Evolutionary conservation across 2,888 invertebrate species (phyloP), one percentile per base, ranked within the genome.

Genomic region (Temnothorax unifasciatus): DNA sequence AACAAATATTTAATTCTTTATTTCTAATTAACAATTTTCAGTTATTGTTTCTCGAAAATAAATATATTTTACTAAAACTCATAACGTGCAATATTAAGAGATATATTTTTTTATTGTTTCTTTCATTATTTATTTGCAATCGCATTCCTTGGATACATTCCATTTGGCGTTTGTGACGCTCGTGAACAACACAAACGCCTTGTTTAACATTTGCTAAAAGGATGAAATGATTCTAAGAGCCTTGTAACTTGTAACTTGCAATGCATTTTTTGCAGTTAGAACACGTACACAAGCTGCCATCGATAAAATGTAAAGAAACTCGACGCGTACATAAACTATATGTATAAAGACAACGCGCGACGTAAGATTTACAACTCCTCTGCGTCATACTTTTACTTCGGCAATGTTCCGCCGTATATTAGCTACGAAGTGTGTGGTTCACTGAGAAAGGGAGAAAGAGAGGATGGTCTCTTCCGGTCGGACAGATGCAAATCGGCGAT

Each of bases 401-500:
- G 52, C 68, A 41, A 44, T 29, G 66, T 69, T 63, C 29, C 68
- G 21, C 29, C 52, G 50, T 77, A 77, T 61, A 83, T 83, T 79
- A 68, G 18, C 52, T 68, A 52, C 57, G 25, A 79, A 71, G 34
- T 25, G 34, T 50, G 41, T 64, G 38, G 44, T 15, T 68, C 44
- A 29, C 8, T 34, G 57, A 18, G 29, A 66, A 15, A 77, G 52
- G 15, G 44, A 77, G 52, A 76, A 25, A 18, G 50, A 54, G 18
- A 41, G 41, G 44, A 34, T 29, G 52, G 52, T 34, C 71, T 73
- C 79, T 81, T 81, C 79, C 73, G 73, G 59, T 81, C 47, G 59
- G 29, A 73, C 59, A 73, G 79, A 81, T 81, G 79, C 73, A 81
- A 81, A 81, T 81, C 47, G 59, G 13, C 59, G 59, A 81, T 59